These are phyloP conservation scores for Microchrysa polita DNA, from an alignment of 2,888 invertebrate species.

Conservation along the genomic window DNA sequence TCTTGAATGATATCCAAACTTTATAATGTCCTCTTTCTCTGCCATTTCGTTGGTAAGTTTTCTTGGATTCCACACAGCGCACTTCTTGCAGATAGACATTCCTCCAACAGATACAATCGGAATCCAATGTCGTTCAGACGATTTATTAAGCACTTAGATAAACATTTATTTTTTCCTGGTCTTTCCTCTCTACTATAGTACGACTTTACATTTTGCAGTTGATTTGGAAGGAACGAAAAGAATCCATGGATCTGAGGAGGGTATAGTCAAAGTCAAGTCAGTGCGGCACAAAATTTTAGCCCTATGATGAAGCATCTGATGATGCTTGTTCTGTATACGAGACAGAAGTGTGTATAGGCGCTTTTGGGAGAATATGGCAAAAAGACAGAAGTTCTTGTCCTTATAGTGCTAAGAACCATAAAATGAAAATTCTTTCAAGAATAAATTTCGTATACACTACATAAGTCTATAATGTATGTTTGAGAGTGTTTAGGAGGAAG, in stretches of 20 bases:
- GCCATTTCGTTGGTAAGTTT: too few species aligned
- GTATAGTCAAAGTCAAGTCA: neutral
- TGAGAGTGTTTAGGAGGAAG: slow-evolving; percentile 18
- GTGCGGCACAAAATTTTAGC: neutral
- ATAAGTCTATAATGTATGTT: too few species aligned
- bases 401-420: slow-evolving; percentile 5
- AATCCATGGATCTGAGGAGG: neutral
- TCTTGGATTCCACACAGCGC: too few species aligned
- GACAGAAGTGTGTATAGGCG: too few species aligned
- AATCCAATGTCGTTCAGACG: slow-evolving; percentile 41
- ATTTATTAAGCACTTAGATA: slow-evolving; percentile 44
- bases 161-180: slow-evolving; percentile 34
- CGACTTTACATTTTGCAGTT: slow-evolving; percentile 25
- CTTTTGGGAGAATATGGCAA: too few species aligned
- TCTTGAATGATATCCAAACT: too few species aligned
- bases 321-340: too few species aligned
- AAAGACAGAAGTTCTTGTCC: too few species aligned
- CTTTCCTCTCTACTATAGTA: neutral
- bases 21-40: too few species aligned
- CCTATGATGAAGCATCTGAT: too few species aligned
- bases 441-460: slow-evolving; percentile 26
- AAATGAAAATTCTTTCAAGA: slow-evolving; percentile 35
- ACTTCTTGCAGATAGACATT: too few species aligned
- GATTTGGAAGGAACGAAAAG: neutral
- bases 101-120: slow-evolving; percentile 32